These are phyloP conservation scores for Rhynchomys soricoides DNA, from an alignment of 2,113 vertebrate species.

Conservation along the genomic window DNA sequence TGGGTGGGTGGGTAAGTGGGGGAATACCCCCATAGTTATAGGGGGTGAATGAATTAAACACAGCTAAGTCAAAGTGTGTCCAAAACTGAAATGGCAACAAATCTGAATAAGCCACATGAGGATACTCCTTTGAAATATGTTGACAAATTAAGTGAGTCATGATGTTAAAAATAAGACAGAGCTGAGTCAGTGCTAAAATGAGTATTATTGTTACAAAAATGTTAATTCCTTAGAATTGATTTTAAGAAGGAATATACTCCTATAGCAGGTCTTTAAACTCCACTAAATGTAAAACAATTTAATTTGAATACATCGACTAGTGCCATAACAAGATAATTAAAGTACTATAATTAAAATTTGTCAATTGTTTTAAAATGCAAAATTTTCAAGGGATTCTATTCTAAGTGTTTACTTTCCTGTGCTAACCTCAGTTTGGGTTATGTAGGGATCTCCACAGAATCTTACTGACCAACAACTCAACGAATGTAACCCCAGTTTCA, in stretches of 20 bases:
- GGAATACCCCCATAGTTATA: too few relatives aligned
- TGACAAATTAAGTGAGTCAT: background rate
- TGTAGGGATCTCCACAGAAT: background rate
- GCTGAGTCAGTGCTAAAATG: background rate
- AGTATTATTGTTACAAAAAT: background rate
- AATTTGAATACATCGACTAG: background rate
- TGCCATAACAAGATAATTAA: constrained; percentile 27
- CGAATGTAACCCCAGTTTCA: background rate
- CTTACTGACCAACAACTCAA: background rate
- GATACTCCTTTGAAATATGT: background rate
- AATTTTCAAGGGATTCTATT: background rate
- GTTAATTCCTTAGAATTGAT: constrained; percentile 11
- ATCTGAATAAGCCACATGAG: background rate
- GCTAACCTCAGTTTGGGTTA: background rate
- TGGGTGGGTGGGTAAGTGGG: too few relatives aligned
- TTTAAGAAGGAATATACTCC: background rate
- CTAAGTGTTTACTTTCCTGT: background rate
- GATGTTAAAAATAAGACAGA: background rate
- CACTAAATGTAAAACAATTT: constrained; percentile 17
- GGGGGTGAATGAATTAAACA: background rate
- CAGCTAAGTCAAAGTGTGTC: background rate
- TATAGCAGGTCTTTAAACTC: background rate
- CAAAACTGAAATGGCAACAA: background rate
- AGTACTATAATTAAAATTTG: background rate
- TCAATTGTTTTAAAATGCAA: background rate